A percentile compares a stretch with the other conserved stretches of the same genome.
These are phyloP conservation scores for Eira barbara DNA, from an alignment of 2,113 vertebrate species.

Conservation along the genomic window DNA sequence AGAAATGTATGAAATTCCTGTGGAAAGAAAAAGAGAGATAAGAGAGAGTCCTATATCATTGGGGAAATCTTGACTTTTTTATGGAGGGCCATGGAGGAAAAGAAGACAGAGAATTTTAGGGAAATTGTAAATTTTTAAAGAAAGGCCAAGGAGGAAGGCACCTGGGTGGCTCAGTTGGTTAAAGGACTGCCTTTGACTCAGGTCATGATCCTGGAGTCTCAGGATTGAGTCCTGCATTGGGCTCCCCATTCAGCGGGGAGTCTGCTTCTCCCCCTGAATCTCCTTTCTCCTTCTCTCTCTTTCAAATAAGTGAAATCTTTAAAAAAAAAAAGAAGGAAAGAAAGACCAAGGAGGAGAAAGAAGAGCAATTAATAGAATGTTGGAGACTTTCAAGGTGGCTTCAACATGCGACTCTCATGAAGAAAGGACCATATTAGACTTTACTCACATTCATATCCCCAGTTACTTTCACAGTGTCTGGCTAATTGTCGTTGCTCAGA, in stretches of 20 bases:
- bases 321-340: not conserved
- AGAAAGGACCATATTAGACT: accelerated
- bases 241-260: no score
- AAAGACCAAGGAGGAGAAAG: not conserved
- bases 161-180: no score
- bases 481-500: not conserved
- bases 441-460: not conserved
- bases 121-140: not conserved
- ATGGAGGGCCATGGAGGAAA: not conserved
- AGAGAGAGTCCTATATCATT: not conserved
- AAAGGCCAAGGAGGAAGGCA: not conserved
- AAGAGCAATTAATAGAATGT: not conserved
- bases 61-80: not conserved
- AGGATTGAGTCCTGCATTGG: no score
- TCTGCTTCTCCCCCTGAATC: no score
- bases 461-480: not conserved
- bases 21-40: not conserved
- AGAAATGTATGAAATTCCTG: not conserved
- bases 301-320: no score
- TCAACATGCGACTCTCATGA: not conserved
- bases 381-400: not conserved
- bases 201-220: no score
- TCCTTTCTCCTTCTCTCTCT: no score
- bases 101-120: not conserved
- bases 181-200: no score